Evolutionary conservation across 2,888 invertebrate genomes (phyloP).

Genomic region (Oeneis ivallda): DNA sequence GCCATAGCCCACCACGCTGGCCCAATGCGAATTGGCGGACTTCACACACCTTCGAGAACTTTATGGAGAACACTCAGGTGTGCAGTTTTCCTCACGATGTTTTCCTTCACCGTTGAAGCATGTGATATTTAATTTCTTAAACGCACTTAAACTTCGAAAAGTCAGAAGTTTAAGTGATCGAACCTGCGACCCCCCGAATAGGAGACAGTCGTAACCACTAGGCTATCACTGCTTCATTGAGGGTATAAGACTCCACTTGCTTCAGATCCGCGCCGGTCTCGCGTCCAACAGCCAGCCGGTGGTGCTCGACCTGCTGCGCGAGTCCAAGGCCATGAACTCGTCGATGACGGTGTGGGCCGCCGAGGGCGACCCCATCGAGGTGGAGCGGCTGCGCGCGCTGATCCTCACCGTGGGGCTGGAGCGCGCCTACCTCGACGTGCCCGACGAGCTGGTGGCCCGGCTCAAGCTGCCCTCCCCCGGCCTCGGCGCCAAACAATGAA

Average conservation of each 20-base stretch:
- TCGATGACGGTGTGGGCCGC: slow-evolving; percentile 92
- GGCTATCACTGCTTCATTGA: too few relatives aligned
- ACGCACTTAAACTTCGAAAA: too few relatives aligned
- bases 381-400: slow-evolving; percentile 83
- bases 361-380: slow-evolving; percentile 85
- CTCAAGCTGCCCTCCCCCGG: slow-evolving; percentile 71
- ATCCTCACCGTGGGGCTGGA: slow-evolving; percentile 85
- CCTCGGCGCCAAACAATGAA: slow-evolving; percentile 55
- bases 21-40: too few relatives aligned
- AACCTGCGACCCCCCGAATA: too few relatives aligned
- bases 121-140: too few relatives aligned
- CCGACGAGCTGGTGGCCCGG: slow-evolving; percentile 79
- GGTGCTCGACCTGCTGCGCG: slow-evolving; percentile 82
- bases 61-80: too few relatives aligned
- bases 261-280: slow-evolving; percentile 69
- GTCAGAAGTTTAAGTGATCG: too few relatives aligned
- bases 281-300: slow-evolving; percentile 85
- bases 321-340: slow-evolving; percentile 74
- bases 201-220: too few relatives aligned
- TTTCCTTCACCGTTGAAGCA: too few relatives aligned
- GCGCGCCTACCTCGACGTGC: slow-evolving; percentile 90
- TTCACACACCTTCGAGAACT: too few relatives aligned
- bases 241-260: neutral
- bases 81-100: too few relatives aligned
- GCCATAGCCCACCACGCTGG: too few relatives aligned